These are phyloP conservation scores for Falco punctatus DNA, from an alignment of 2,113 vertebrate genomes.

Conservation along the genomic window DNA sequence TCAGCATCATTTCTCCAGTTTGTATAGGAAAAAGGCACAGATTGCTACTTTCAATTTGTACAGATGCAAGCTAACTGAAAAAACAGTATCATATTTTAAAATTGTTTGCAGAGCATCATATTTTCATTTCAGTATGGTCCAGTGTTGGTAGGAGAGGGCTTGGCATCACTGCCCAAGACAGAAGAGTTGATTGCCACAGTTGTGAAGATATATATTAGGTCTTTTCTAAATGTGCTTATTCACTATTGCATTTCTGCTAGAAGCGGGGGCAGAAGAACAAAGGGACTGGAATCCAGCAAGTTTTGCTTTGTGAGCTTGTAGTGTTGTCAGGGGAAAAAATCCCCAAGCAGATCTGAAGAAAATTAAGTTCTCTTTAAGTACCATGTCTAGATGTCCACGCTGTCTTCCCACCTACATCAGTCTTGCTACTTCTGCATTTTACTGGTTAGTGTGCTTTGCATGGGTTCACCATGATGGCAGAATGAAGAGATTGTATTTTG, in stretches of 20 bases:
- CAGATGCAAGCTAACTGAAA: background rate
- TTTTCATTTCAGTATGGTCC: background rate
- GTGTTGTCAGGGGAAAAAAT: background rate
- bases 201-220: background rate
- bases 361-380: background rate
- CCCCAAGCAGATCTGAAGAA: background rate
- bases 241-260: background rate
- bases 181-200: background rate
- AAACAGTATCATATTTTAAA: background rate
- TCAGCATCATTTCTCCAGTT: background rate
- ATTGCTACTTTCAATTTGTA: conserved; percentile 44
- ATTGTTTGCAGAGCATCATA: background rate
- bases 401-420: background rate
- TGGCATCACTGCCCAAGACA: background rate
- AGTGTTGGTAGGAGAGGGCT: background rate
- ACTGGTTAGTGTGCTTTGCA: background rate
- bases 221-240: background rate
- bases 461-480: background rate
- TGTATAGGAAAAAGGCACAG: background rate
- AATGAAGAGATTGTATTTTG: background rate
- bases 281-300: conserved; percentile 2
- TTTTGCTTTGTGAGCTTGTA: conserved; percentile 13
- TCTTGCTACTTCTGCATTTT: background rate
- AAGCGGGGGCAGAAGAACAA: background rate
- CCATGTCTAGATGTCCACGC: background rate